Percentiles rank a stretch among this genome's conserved stretches.
Evolutionary conservation across 2,888 invertebrate species (phyloP).

Genomic region (Alloscopus bannaensis): DNA sequence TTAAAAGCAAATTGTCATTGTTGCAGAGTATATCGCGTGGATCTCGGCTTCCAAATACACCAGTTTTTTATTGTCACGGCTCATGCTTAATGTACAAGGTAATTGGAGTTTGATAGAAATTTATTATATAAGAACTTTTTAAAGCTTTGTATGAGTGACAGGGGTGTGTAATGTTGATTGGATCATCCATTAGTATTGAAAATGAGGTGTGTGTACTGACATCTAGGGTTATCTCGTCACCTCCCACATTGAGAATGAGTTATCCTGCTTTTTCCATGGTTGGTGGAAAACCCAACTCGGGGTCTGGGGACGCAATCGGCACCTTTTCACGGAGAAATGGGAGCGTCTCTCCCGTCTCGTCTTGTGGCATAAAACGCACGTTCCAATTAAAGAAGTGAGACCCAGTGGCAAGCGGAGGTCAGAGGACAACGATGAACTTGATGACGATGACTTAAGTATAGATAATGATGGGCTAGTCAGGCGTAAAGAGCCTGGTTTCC

Average conservation of each 20-base stretch:
- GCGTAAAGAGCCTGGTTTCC: no score
- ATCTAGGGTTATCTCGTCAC: slow-evolving; percentile 67
- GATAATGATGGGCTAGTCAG: neutral
- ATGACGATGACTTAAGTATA: neutral
- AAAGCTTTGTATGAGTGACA: no score
- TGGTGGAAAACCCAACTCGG: slow-evolving; percentile 72
- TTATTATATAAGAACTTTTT: no score
- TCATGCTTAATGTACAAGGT: slow-evolving; percentile 72
- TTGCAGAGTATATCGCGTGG: slow-evolving; percentile 3
- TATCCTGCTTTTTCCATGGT: slow-evolving; percentile 68
- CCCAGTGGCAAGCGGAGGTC: neutral
- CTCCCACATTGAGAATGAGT: slow-evolving; percentile 68
- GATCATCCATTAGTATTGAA: no score
- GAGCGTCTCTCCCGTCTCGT: slow-evolving; percentile 64
- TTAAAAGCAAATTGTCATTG: no score
- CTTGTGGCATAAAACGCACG: slow-evolving; percentile 68
- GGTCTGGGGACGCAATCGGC: slow-evolving; percentile 64
- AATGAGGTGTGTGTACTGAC: no score
- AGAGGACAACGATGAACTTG: neutral
- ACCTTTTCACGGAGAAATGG: slow-evolving; percentile 54
- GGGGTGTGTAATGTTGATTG: no score
- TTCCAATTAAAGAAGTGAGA: slow-evolving; percentile 18
- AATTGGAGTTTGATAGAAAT: no score
- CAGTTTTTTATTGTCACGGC: slow-evolving; percentile 69
- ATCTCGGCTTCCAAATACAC: neutral